Conservation (phyloP, 2,113 vertebrate genomes). For the Dolichallabes microphthalmus region DNA sequence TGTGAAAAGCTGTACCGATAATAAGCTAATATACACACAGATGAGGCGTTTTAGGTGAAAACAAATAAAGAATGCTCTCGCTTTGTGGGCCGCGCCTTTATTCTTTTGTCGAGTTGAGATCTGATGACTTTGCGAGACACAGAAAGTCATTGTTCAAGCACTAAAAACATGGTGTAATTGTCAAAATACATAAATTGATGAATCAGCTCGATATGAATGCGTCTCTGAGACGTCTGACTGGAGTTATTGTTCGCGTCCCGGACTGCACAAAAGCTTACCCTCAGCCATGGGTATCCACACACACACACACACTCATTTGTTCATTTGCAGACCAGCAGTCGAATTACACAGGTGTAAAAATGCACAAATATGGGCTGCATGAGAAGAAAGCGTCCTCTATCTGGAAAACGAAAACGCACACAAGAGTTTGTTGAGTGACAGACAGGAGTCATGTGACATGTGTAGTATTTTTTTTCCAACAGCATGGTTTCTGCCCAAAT, state of each 20-base stretch:
- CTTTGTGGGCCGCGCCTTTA: conserved; percentile 29
- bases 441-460: conserved; percentile 10
- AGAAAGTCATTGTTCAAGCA: conserved; percentile 59
- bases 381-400: neutral
- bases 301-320: conserved; percentile 16
- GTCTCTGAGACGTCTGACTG: conserved; percentile 62
- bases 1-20: neutral
- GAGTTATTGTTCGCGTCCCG: conserved; percentile 54
- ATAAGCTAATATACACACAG: neutral
- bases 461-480: conserved; percentile 13
- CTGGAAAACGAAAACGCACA: neutral
- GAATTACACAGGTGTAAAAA: neutral
- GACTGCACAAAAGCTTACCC: conserved; percentile 8
- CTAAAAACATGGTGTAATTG: conserved; percentile 53
- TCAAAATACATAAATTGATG: conserved; percentile 61
- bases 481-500: conserved; percentile 25
- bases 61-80: neutral
- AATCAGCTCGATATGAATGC: conserved; percentile 52
- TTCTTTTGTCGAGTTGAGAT: conserved; percentile 13
- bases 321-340: conserved; percentile 11
- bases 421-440: conserved; percentile 23
- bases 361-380: neutral
- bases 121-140: conserved; percentile 55
- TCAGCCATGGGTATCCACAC: conserved; percentile 9
- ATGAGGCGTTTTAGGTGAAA: neutral